A percentile compares a stretch with the other conserved stretches of the same genome.
Conservation (phyloP, 2,888 invertebrate genomes). For the Meloe dianella region DNA sequence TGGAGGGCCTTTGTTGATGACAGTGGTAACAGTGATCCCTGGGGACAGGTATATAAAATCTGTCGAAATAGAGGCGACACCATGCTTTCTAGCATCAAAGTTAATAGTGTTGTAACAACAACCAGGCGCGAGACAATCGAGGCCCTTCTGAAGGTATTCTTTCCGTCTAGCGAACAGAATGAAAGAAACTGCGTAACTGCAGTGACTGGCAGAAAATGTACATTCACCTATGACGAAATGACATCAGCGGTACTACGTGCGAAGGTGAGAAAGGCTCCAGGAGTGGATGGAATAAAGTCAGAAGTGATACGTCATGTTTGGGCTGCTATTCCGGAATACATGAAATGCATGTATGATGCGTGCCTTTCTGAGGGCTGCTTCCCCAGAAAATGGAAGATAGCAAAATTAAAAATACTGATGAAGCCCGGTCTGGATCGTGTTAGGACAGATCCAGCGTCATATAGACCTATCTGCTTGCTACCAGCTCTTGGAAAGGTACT, state of each 20-base stretch:
- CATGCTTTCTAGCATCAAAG: no score
- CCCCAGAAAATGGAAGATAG: conserved; percentile 14
- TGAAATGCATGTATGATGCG: conserved; percentile 13
- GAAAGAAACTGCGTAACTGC: not conserved
- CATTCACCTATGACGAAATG: not conserved
- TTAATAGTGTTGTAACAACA: no score
- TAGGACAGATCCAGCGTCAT: conserved; percentile 10
- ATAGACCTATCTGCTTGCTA: conserved; percentile 21
- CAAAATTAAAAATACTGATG: conserved; percentile 5
- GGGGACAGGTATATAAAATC: no score
- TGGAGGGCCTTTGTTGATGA: conserved; percentile 4
- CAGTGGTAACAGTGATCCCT: conserved; percentile 12
- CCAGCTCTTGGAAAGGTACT: conserved; percentile 24
- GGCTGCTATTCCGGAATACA: conserved; percentile 5
- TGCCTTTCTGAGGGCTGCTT: conserved; percentile 7
- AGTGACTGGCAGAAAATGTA: no score
- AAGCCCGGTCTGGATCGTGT: conserved; percentile 8
- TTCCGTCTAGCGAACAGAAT: no score
- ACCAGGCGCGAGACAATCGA: no score
- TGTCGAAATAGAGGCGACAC: no score
- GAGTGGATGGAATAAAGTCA: conserved; percentile 21
- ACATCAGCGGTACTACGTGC: not conserved
- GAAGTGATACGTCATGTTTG: conserved; percentile 10
- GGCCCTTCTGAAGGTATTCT: no score
- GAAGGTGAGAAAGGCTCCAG: conserved; percentile 18